phyloP scores from a whole-genome alignment of 2,113 vertebrate genomes.

The Calypte anna region DNA sequence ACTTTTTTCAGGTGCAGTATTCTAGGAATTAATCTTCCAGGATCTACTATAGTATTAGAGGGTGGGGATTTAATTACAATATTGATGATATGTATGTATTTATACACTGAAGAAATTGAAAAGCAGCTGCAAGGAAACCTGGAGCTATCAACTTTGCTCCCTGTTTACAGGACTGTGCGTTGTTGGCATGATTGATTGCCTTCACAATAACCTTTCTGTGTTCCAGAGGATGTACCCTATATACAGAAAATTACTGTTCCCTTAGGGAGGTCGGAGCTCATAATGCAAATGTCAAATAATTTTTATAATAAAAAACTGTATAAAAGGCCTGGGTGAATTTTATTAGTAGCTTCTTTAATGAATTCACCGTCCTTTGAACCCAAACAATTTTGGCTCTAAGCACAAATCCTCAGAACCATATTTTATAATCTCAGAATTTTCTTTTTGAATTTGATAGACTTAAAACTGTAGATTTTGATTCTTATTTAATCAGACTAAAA shows the following conservation, averaged over 20 bases:
- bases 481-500: conserved; percentile 18
- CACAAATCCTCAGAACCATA: not conserved
- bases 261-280: conserved; percentile 59
- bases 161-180: conserved; percentile 76
- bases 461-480: not conserved
- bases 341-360: conserved; percentile 78
- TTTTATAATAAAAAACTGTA: conserved; percentile 84
- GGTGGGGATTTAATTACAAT: conserved; percentile 31
- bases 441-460: not conserved
- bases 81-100: conserved; percentile 68
- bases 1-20: conserved; percentile 43
- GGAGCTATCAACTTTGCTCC: conserved; percentile 68
- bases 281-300: conserved; percentile 85
- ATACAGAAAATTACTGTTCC: conserved; percentile 77
- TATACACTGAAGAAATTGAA: conserved; percentile 54
- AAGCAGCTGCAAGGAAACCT: conserved; percentile 62
- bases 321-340: conserved; percentile 83
- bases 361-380: conserved; percentile 72
- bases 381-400: conserved; percentile 60
- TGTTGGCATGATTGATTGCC: conserved; percentile 81
- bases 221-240: conserved; percentile 62
- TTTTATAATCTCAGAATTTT: not conserved
- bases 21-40: conserved; percentile 41
- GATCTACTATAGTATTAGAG: conserved; percentile 64
- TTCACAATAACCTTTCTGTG: conserved; percentile 77